Evolutionary conservation across 1,140 invertebrate species (phyloP).

Genomic region (Zaprionus ornatus): DNA sequence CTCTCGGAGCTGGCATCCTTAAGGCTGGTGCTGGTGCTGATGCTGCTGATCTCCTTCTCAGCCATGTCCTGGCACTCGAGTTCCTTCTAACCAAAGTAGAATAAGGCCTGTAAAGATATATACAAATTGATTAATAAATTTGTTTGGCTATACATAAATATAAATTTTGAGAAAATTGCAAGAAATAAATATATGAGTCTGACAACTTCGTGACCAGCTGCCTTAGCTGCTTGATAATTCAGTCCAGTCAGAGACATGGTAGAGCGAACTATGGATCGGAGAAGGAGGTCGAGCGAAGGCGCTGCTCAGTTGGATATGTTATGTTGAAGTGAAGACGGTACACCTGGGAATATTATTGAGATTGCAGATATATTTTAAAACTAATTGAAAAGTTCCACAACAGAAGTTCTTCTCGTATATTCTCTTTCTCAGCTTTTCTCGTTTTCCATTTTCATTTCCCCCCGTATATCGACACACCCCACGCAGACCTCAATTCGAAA

Average conservation of each 20-base stretch:
- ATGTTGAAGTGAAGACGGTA: background rate
- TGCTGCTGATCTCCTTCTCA: constrained; percentile 41
- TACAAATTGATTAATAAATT: background rate
- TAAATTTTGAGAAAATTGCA: constrained; percentile 23
- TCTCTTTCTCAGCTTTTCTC: background rate
- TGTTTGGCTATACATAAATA: background rate
- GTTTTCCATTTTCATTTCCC: background rate
- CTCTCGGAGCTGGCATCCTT: constrained; percentile 72
- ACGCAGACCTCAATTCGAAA: constrained; percentile 60
- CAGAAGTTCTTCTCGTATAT: background rate
- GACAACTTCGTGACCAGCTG: constrained; percentile 22
- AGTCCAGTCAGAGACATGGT: background rate
- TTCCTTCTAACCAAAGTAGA: constrained; percentile 51
- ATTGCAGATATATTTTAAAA: background rate
- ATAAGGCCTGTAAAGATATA: constrained; percentile 26
- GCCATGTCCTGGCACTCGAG: constrained; percentile 38
- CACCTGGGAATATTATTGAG: too few relatives aligned
- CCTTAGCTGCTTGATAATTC: constrained; percentile 6
- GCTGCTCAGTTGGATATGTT: too few relatives aligned
- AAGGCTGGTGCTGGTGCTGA: background rate
- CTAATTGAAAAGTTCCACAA: background rate
- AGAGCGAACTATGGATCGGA: background rate
- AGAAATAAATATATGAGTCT: constrained; percentile 14
- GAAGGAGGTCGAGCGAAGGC: background rate
- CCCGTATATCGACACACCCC: background rate